These are phyloP conservation scores for Dioctria linearis DNA, from an alignment of 2,888 invertebrate genomes.

Conservation along the genomic window DNA sequence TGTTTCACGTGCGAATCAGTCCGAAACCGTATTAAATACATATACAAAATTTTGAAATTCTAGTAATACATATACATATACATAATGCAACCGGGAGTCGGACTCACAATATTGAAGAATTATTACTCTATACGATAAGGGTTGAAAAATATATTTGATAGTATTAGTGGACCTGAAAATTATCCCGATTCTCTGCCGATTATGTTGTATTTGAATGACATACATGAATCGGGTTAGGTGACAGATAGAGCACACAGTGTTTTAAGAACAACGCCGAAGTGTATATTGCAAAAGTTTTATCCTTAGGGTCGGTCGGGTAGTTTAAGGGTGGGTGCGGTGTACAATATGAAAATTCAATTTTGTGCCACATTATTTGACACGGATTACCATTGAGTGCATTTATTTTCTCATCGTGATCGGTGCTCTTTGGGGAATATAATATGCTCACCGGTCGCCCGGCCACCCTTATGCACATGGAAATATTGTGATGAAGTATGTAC, in stretches of 20 bases:
- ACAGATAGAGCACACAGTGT: slow-evolving; percentile 4
- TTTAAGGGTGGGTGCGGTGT: slow-evolving; percentile 32
- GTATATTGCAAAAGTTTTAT: slow-evolving; percentile 48
- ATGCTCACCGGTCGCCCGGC: no score
- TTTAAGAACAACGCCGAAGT: slow-evolving; percentile 12
- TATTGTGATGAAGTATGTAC: not conserved
- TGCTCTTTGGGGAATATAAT: slow-evolving; percentile 21
- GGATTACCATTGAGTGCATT: slow-evolving; percentile 54
- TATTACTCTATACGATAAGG: slow-evolving; percentile 29
- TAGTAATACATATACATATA: not conserved
- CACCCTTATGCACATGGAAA: not conserved
- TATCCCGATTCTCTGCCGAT: slow-evolving; percentile 51
- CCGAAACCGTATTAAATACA: slow-evolving; percentile 44
- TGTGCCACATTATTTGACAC: slow-evolving; percentile 65
- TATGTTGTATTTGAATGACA: slow-evolving; percentile 58
- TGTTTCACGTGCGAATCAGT: slow-evolving; percentile 17
- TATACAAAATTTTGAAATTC: slow-evolving; percentile 21
- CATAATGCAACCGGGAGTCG: not conserved
- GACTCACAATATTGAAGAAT: slow-evolving; percentile 18
- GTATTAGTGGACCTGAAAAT: slow-evolving; percentile 52
- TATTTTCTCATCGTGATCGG: slow-evolving; percentile 36
- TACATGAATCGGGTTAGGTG: slow-evolving; percentile 33
- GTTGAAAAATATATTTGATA: slow-evolving; percentile 28
- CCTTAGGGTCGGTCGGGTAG: slow-evolving; percentile 53
- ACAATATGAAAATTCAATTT: slow-evolving; percentile 70